Percentiles rank a stretch among this genome's conserved stretches.
Conservation (phyloP, 2,888 invertebrate genomes). For the Melieria picta region DNA sequence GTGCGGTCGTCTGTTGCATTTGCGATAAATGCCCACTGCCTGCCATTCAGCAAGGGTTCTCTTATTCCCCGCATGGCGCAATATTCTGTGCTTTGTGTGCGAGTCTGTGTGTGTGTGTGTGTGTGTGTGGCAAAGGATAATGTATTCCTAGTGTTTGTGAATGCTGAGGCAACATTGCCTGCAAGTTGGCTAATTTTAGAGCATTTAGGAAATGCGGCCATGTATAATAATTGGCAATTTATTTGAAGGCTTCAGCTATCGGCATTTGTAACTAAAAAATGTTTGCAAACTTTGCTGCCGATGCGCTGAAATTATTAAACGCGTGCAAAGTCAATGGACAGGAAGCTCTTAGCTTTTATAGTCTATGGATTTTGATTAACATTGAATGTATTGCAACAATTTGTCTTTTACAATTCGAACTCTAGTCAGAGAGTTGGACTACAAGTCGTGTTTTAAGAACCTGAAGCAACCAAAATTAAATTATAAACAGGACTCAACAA, state of each 20-base stretch:
- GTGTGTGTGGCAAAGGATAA: constrained; percentile 48
- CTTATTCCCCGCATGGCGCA: not conserved
- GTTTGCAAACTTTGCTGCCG: constrained; percentile 4
- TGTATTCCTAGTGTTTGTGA: constrained; percentile 43
- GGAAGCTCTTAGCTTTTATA: too few species aligned
- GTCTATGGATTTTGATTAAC: too few species aligned
- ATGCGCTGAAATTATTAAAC: not conserved
- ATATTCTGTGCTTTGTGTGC: too few species aligned
- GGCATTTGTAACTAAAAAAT: constrained; percentile 16
- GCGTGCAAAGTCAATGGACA: too few species aligned
- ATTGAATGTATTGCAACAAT: too few species aligned
- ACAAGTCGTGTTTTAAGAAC: too few species aligned
- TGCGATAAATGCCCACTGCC: constrained; percentile 46
- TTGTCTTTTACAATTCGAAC: too few species aligned
- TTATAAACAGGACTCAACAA: too few species aligned
- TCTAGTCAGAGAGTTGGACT: too few species aligned
- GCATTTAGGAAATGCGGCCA: constrained; percentile 53
- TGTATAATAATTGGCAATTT: constrained; percentile 60
- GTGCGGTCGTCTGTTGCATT: constrained; percentile 40
- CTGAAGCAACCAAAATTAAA: too few species aligned
- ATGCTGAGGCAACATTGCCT: constrained; percentile 5
- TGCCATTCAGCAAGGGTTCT: not conserved
- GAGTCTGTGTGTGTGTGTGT: constrained; percentile 8
- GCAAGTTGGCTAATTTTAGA: constrained; percentile 38
- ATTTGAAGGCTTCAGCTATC: constrained; percentile 17